Percentiles rank a stretch among this genome's conserved stretches.
phyloP scores from a whole-genome alignment of 2,113 vertebrate genomes.

The Butorides virescens region DNA sequence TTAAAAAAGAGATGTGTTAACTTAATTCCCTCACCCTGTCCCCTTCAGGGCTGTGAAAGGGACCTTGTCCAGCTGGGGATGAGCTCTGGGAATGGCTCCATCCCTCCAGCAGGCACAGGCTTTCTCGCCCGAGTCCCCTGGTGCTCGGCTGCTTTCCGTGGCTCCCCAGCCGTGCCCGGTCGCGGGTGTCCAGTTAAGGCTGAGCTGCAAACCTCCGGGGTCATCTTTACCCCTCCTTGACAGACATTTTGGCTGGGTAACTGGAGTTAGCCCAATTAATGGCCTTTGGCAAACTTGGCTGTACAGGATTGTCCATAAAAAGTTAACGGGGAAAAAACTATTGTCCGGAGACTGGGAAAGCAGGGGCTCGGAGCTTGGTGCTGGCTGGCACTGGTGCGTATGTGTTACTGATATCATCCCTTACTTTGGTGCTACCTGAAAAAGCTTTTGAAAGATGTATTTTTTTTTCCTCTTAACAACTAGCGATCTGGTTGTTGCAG shows the following conservation, averaged over 20 bases:
- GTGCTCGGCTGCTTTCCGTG: fast-evolving
- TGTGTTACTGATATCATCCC: background rate
- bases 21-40: background rate
- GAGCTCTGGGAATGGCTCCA: background rate
- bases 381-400: fast-evolving
- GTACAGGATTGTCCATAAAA: background rate
- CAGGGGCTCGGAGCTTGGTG: background rate
- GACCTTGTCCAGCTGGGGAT: background rate
- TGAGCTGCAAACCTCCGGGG: background rate
- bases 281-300: background rate
- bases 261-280: background rate
- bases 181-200: fast-evolving
- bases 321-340: background rate
- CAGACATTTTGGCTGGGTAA: background rate
- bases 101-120: background rate
- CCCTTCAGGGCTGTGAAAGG: background rate
- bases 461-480: background rate
- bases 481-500: conserved; percentile 20
- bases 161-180: background rate
- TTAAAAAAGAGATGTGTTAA: background rate
- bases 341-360: background rate
- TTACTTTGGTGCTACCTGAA: background rate
- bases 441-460: background rate
- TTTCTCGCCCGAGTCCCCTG: background rate
- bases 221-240: background rate